Conservation (phyloP, 2,888 invertebrate species). For the Scotopteryx bipunctaria region DNA sequence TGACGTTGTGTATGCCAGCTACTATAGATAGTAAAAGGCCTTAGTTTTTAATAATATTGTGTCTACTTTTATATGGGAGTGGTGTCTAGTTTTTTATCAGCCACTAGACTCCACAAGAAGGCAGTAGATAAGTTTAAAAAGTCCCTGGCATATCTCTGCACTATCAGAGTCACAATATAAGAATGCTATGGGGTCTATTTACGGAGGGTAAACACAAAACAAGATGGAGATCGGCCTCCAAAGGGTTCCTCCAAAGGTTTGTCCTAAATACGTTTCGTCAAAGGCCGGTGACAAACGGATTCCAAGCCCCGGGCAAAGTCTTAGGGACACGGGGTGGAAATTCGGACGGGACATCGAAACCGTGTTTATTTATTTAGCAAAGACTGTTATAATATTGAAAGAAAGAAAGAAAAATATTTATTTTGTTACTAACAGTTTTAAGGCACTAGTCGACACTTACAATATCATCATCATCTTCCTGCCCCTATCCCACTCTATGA, state of each 20-base stretch:
- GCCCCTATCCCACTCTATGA: too few species aligned
- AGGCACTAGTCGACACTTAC: too few species aligned
- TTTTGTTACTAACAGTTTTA: too few species aligned
- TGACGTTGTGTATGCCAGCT: too few species aligned
- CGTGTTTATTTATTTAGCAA: too few species aligned
- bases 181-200: conserved; percentile 49
- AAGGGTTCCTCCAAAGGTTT: conserved; percentile 61
- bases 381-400: too few species aligned
- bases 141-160: neutral
- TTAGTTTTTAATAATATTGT: too few species aligned
- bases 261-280: conserved; percentile 71
- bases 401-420: too few species aligned
- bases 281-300: conserved; percentile 70
- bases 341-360: neutral
- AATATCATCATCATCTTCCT: too few species aligned
- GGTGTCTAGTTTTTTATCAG: too few species aligned
- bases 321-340: conserved; percentile 38
- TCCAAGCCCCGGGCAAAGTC: conserved; percentile 58
- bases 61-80: too few species aligned
- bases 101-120: neutral
- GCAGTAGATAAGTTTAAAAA: neutral
- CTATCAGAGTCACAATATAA: conserved; percentile 30
- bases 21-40: too few species aligned
- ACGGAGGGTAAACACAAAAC: conserved; percentile 58
- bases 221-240: conserved; percentile 62